Conservation (phyloP, 2,113 vertebrate genomes). For the Oncorhynchus keta region DNA sequence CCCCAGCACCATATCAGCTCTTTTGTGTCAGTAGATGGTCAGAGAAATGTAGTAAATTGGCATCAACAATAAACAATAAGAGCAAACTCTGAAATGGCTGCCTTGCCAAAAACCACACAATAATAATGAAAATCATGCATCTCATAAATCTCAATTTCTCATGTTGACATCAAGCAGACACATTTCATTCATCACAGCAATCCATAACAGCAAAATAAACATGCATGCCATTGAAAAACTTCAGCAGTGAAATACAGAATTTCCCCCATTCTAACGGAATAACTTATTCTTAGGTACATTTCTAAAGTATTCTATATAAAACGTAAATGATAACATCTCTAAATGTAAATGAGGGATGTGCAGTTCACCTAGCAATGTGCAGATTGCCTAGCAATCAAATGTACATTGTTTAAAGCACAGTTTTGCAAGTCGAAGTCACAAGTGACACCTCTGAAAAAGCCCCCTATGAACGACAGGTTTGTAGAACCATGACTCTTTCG, state of each 20-base stretch:
- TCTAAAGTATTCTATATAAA: too few species aligned
- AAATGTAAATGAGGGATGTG: too few species aligned
- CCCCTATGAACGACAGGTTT: too few species aligned
- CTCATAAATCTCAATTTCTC: slow-evolving; percentile 10
- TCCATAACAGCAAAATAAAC: background rate
- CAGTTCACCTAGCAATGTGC: too few species aligned
- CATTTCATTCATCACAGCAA: slow-evolving; percentile 11
- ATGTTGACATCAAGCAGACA: slow-evolving; percentile 12
- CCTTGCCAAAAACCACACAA: slow-evolving; percentile 27
- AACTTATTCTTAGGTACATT: too few species aligned
- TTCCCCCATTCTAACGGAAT: background rate
- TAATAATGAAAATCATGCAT: slow-evolving; percentile 3
- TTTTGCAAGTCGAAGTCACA: too few species aligned
- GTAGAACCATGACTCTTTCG: too few species aligned
- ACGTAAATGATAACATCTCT: too few species aligned
- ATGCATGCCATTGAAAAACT: background rate
- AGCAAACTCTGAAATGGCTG: slow-evolving; percentile 25
- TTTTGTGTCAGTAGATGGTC: background rate
- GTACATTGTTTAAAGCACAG: too few species aligned
- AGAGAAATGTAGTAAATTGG: background rate
- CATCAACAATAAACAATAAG: slow-evolving; percentile 6
- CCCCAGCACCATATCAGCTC: slow-evolving; percentile 30
- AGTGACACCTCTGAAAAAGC: too few species aligned
- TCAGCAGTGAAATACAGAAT: slow-evolving; percentile 1
- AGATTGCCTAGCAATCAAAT: too few species aligned